Base-by-base conservation (phyloP, 2,797 vertebrate genomes). In the Sciurus vulgaris region DNA sequence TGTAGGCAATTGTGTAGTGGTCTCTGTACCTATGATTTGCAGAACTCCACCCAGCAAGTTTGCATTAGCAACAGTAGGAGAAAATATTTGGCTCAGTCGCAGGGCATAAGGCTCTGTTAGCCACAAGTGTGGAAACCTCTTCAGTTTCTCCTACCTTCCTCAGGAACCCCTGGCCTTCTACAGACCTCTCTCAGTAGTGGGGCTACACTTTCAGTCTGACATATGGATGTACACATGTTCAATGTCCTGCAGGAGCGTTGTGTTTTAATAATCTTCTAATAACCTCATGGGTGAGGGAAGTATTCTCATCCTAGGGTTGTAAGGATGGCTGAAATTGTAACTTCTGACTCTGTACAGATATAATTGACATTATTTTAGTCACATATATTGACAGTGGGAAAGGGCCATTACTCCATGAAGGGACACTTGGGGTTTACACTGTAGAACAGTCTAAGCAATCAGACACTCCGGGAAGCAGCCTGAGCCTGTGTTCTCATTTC, bases 381-480 rank as follows among this genome's bases (percentile, higher is more conserved):
- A 47, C 14, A 5, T 30, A 12, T 10, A 38, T 14, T 30, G 63
- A 67, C 26, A 28, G 38, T 10, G 18, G 2, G 12, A 33, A 41
- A 78, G 20, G 22, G n/a, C 20, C 30, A 10, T 8, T 35, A 9
- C 0, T 41, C 2, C 17, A 35, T 3, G 1, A 0, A 41, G 67
- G 38, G 30, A 11, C 18, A 7, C 56, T 11, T 12, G 8, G 6
- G 9, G 38, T 14, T 0, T 63, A 22, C 15, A 20, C 20, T 85
- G 51, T n/a, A 15, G 17, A 59, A 24, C 20, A 78, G 11, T 35
- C 7, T 28, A 24, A 47, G 56, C 17, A 35, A 44, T 4, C 18
- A 65, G 24, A 67, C 22, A 15, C 30, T 22, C 14, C 18, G 18
- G 13, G n/a, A 94, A 7, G 11, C 1, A 13, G 18, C 17, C 9